Percentiles rank a stretch among this genome's conserved stretches.
phyloP scores from a whole-genome alignment of 2,888 invertebrate species.

The Machimus atricapillus region DNA sequence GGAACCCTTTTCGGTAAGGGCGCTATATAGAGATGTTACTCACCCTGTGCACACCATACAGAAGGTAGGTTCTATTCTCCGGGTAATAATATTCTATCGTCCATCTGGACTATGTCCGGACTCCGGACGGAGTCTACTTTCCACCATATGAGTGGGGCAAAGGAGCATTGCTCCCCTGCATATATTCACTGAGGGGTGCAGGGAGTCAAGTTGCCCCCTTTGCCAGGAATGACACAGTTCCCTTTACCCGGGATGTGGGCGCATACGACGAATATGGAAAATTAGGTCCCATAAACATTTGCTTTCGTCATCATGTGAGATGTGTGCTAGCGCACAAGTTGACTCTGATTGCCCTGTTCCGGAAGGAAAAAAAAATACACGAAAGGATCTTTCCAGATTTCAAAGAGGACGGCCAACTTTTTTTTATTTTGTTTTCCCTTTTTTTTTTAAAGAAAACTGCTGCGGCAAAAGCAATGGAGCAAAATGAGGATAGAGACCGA shows the following conservation, averaged over 20 bases:
- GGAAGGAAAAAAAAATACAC: neutral
- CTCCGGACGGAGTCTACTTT: neutral
- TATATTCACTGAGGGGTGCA: neutral
- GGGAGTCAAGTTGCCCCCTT: neutral
- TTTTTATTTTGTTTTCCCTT: neutral
- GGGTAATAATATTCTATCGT: constrained; percentile 9
- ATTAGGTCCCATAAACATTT: neutral
- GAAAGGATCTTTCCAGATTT: neutral
- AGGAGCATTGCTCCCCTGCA: neutral
- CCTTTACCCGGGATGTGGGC: neutral
- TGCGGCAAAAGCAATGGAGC: neutral
- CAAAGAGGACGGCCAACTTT: neutral
- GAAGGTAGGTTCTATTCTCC: neutral
- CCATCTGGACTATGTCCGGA: neutral
- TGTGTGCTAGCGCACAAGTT: neutral
- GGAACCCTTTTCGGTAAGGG: neutral
- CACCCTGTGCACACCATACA: neutral
- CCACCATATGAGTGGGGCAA: neutral
- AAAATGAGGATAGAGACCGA: neutral
- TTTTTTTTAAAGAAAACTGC: neutral
- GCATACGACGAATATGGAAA: neutral
- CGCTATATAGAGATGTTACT: neutral
- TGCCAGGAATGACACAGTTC: neutral
- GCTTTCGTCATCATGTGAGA: neutral
- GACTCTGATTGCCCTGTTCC: neutral